Evolutionary conservation across 2,888 invertebrate species (phyloP).

Genomic region (Drosophila acutilabella): DNA sequence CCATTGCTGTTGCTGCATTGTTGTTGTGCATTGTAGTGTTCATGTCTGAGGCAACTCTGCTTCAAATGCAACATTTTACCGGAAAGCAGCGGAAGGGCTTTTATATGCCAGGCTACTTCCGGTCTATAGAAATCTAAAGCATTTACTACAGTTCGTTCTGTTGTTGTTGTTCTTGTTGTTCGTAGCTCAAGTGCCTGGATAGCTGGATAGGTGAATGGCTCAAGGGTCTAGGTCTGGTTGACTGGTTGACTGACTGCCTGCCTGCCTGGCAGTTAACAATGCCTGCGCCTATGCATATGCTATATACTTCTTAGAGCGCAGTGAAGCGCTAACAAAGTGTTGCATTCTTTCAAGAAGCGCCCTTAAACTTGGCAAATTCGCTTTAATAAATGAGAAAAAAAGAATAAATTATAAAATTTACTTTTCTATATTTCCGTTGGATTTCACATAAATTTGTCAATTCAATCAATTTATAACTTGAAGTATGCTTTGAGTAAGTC

Average conservation of each 20-base stretch:
- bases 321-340: slow-evolving; percentile 54
- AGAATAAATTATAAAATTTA: background rate
- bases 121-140: slow-evolving; percentile 69
- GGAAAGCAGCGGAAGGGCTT: slow-evolving; percentile 76
- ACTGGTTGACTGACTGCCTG: slow-evolving; percentile 22
- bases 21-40: slow-evolving; percentile 64
- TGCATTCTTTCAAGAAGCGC: slow-evolving; percentile 49
- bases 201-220: slow-evolving; percentile 18
- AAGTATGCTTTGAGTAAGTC: slow-evolving; percentile 1
- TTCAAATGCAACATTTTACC: slow-evolving; percentile 78
- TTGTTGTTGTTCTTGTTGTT: slow-evolving; percentile 31
- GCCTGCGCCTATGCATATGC: slow-evolving; percentile 70
- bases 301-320: slow-evolving; percentile 48
- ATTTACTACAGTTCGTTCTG: slow-evolving; percentile 35
- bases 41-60: slow-evolving; percentile 62
- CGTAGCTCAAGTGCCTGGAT: slow-evolving; percentile 58
- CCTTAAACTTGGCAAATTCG: slow-evolving; percentile 67
- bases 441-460: too few relatives aligned
- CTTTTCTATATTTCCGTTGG: background rate
- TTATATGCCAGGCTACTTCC: slow-evolving; percentile 77
- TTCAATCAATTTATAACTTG: background rate
- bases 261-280: slow-evolving; percentile 51
- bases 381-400: slow-evolving; percentile 27
- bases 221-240: slow-evolving; percentile 12
- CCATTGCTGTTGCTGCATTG: slow-evolving; percentile 31